These are phyloP conservation scores for Thecophora atra DNA, from an alignment of 2,888 invertebrate species.

Conservation along the genomic window DNA sequence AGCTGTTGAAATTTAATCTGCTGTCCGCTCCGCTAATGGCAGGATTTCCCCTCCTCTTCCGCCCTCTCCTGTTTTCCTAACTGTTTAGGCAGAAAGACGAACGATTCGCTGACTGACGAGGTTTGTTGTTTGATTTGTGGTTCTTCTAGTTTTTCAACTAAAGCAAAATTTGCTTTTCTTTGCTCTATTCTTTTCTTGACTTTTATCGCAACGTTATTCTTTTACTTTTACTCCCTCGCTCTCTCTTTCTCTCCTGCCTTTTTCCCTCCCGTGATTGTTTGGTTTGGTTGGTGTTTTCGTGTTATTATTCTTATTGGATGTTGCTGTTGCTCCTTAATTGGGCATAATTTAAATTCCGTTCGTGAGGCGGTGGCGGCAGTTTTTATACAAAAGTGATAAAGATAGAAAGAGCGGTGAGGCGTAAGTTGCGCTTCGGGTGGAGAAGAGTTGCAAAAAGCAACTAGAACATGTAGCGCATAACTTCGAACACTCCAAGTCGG, in stretches of 20 bases:
- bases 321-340: constrained; percentile 54
- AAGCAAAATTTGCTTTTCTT: neutral
- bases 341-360: constrained; percentile 64
- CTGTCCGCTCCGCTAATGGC: too few relatives aligned
- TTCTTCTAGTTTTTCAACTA: neutral
- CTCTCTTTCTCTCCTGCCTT: neutral
- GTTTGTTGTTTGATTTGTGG: too few relatives aligned
- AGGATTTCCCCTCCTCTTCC: too few relatives aligned
- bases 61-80: neutral
- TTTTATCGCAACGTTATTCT: too few relatives aligned
- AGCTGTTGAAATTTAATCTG: too few relatives aligned
- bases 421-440: too few relatives aligned
- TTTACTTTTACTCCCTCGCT: too few relatives aligned
- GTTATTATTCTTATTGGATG: constrained; percentile 23
- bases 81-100: neutral
- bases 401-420: too few relatives aligned
- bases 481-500: constrained; percentile 30
- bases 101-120: too few relatives aligned
- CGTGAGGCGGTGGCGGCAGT: constrained; percentile 53
- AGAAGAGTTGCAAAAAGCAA: neutral
- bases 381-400: neutral
- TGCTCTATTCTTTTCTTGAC: neutral
- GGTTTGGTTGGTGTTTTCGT: neutral
- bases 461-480: constrained; percentile 37
- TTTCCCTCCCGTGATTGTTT: neutral